These are phyloP conservation scores for Calcarius ornatus DNA, from an alignment of 2,113 vertebrate genomes.

Conservation along the genomic window DNA sequence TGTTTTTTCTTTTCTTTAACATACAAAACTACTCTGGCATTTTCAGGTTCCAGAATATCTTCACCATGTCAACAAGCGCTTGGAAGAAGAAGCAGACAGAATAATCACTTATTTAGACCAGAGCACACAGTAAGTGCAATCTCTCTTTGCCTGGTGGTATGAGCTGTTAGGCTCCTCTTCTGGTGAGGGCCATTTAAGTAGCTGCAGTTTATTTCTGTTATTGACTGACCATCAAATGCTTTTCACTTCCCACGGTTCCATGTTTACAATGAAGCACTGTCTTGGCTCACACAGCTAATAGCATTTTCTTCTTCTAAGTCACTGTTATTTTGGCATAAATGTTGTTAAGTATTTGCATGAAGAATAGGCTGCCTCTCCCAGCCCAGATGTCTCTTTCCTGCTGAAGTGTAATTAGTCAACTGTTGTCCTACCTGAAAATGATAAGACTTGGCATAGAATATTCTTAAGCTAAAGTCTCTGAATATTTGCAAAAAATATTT, in stretches of 20 bases:
- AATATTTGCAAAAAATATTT: neutral
- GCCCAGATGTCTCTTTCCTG: neutral
- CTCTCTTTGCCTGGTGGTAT: neutral
- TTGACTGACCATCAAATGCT: constrained; percentile 13
- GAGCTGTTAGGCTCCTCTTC: neutral
- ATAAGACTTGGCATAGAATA: neutral
- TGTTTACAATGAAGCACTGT: constrained; percentile 17
- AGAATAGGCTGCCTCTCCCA: neutral
- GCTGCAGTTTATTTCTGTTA: neutral
- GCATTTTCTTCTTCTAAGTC: neutral
- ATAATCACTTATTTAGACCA: constrained; percentile 99
- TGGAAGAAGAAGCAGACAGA: constrained; percentile 97
- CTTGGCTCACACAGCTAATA: constrained; percentile 3
- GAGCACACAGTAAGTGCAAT: constrained; percentile 93
- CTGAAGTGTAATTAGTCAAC: neutral
- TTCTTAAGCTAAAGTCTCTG: neutral
- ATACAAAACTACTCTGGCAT: neutral
- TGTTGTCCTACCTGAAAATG: neutral
- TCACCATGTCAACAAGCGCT: constrained; percentile 96
- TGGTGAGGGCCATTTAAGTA: neutral
- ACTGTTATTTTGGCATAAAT: neutral
- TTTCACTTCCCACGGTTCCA: neutral
- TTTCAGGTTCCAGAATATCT: constrained; percentile 97
- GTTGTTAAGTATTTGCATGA: neutral
- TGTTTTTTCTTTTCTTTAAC: neutral